A percentile compares a stretch with the other conserved stretches of the same genome.
phyloP scores from a whole-genome alignment of 2,888 invertebrate species.

The Philonicus albiceps region DNA sequence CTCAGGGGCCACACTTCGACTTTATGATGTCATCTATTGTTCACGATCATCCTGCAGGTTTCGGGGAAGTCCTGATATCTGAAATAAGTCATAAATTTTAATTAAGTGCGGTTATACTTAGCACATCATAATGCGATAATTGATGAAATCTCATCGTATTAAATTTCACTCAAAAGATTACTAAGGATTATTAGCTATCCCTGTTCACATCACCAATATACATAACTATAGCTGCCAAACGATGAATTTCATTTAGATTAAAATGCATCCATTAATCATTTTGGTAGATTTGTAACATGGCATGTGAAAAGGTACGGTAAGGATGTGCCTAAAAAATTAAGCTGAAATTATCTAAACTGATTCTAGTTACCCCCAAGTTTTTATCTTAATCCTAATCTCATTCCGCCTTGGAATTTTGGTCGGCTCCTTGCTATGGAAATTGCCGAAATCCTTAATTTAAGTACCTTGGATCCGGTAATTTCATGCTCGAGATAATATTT shows the following conservation, averaged over 20 bases:
- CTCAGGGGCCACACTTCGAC: conserved; percentile 24
- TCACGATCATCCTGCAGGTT: conserved; percentile 40
- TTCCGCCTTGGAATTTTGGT: background rate
- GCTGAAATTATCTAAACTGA: background rate
- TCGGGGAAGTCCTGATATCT: background rate
- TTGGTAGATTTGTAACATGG: background rate
- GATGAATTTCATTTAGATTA: background rate
- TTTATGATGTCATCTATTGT: conserved; percentile 44
- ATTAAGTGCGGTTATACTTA: background rate
- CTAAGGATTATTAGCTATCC: background rate
- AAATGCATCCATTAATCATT: conserved; percentile 6
- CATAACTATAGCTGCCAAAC: background rate
- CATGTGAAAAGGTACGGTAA: background rate
- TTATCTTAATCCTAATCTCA: conserved; percentile 21
- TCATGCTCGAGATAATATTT: conserved; percentile 41
- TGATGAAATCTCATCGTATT: background rate
- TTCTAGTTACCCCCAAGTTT: conserved; percentile 10
- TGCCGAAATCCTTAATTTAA: conserved; percentile 29
- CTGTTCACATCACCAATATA: background rate
- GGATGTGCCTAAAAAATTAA: conserved; percentile 23
- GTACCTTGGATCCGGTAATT: conserved; percentile 27
- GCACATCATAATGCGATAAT: background rate
- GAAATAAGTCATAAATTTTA: background rate
- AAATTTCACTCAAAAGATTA: background rate
- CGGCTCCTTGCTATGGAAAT: conserved; percentile 15